These are phyloP conservation scores for Ursus arctos DNA, from an alignment of 2,113 vertebrate genomes.

Conservation along the genomic window DNA sequence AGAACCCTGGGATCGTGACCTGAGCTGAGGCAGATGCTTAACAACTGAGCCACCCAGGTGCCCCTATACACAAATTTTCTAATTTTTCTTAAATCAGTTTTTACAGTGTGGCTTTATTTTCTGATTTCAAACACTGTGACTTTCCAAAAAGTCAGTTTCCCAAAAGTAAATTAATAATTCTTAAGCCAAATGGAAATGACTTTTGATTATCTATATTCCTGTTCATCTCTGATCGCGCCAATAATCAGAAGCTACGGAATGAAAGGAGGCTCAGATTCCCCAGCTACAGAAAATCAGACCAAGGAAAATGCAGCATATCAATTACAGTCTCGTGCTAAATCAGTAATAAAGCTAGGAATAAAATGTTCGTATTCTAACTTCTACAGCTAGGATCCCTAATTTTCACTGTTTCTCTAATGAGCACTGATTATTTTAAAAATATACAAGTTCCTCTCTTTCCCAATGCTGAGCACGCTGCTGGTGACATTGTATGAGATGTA, in stretches of 20 bases:
- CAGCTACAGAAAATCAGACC: constrained; percentile 12
- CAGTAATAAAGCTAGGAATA: constrained; percentile 30
- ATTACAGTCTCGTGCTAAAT: neutral
- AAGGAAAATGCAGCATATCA: neutral
- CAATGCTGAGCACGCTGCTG: neutral
- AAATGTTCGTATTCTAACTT: constrained; percentile 8
- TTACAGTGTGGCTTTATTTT: constrained; percentile 16
- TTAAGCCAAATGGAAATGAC: neutral
- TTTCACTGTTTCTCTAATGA: constrained; percentile 10
- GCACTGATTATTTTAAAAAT: neutral
- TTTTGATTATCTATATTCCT: neutral
- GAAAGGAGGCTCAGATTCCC: constrained; percentile 10
- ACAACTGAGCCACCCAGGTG: too few species aligned
- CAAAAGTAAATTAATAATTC: constrained; percentile 20
- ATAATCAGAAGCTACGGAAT: constrained; percentile 13
- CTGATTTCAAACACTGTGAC: neutral
- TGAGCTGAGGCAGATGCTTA: too few species aligned
- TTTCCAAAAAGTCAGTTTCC: constrained; percentile 3
- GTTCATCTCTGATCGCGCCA: neutral
- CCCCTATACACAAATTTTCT: neutral
- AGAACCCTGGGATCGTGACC: too few species aligned
- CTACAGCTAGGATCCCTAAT: neutral
- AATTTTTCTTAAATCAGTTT: neutral
- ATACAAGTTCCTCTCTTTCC: neutral
- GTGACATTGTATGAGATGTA: neutral